phyloP scores from a whole-genome alignment of 2,888 invertebrate genomes.

The Vanessa cardui region DNA sequence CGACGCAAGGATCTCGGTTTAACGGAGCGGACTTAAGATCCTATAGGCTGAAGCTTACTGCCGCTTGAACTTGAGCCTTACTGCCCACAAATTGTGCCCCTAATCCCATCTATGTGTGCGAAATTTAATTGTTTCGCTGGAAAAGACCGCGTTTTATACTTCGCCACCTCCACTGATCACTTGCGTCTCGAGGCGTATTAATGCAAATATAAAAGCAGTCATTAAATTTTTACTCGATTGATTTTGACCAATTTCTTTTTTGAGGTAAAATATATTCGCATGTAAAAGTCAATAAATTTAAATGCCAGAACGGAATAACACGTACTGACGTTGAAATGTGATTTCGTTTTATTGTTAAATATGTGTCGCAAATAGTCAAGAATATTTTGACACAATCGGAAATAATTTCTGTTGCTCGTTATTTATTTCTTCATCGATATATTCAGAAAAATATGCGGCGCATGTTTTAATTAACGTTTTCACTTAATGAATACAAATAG shows the following conservation, averaged over 20 bases:
- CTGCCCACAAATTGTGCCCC: conserved; percentile 58
- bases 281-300: conserved; percentile 39
- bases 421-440: conserved; percentile 14
- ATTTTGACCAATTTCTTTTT: conserved; percentile 24
- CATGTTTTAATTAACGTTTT: background rate
- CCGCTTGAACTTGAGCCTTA: conserved; percentile 50
- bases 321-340: conserved; percentile 23
- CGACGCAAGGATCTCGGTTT: conserved; percentile 64
- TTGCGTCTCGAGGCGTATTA: conserved; percentile 67
- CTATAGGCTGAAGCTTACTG: conserved; percentile 59
- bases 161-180: conserved; percentile 60
- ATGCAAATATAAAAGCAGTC: conserved; percentile 75
- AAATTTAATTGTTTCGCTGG: conserved; percentile 78
- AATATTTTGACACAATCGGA: conserved; percentile 20
- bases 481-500: background rate
- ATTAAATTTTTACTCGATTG: conserved; percentile 67
- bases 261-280: conserved; percentile 31
- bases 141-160: conserved; percentile 69
- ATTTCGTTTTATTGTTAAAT: conserved; percentile 32
- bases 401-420: conserved; percentile 9
- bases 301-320: conserved; percentile 25
- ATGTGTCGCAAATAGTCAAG: conserved; percentile 27
- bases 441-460: background rate
- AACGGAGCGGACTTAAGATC: conserved; percentile 70
- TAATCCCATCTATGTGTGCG: conserved; percentile 71